Base-by-base conservation (phyloP, 2,888 invertebrate species). In the Thymelicus sylvestris region DNA sequence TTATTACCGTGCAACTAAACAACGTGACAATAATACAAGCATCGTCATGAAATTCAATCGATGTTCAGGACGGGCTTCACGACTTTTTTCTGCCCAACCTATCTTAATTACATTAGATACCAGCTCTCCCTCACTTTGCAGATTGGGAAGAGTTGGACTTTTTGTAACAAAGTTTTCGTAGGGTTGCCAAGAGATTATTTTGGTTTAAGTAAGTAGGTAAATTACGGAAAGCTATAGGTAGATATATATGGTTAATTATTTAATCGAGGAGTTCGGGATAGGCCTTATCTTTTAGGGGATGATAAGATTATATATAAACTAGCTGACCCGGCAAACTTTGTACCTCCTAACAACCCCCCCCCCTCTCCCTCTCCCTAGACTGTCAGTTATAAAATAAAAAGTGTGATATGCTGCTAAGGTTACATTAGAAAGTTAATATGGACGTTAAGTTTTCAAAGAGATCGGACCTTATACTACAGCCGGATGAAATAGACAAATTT, bases 21-120 rank as follows among this genome's bases (percentile, higher is more conserved):
- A 19, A 2, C 19, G 19, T 19, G 19, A 19, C 12, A 12, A 48
- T 48, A 61, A 41, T 31, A 57, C 7, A 7, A n/a, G 4, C 44
- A 10, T 12, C 44, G 39, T 41, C 61, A 10, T 41, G 5, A 10
- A 10, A 15, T 41, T 15, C 41, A 8, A 61, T 61, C 44, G 41
- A 61, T 61, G 12, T 41, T 41, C 10, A 19, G 12, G 19, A 55
- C 24, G 8, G 55, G 55, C 24, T 55, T 55, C 10, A 5, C 10
- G 55, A 4, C 19, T 24, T 24, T 55, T 55, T 55, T 55, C 19
- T 24, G 24, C 12, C 5, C 61, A 12, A 10, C 41, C 62, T 62
- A 62, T 55, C 65, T 65, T 65, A 65, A 65, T 65, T 65, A 55
- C 55, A 6, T 41, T 39, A 31, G 57, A 59, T 24, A 55, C 65